Percentiles rank a stretch among this genome's conserved stretches.
Evolutionary conservation across 2,113 vertebrate genomes (phyloP).

Genomic region (Edolisoma coerulescens): DNA sequence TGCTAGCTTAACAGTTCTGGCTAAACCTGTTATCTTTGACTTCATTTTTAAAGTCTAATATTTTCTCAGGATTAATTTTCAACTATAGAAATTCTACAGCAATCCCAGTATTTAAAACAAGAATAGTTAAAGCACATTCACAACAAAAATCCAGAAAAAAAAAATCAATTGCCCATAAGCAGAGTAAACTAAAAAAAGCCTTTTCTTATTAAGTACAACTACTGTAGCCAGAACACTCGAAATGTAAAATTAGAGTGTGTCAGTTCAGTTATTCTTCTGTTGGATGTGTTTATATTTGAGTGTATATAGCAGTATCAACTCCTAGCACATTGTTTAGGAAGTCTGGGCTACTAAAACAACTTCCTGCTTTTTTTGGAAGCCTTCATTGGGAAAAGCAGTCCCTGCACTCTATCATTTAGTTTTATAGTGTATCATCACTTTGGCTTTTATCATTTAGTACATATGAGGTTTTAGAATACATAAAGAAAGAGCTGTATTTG

Average conservation of each 20-base stretch:
- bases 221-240: background rate
- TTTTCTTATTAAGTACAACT: background rate
- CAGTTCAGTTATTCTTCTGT: background rate
- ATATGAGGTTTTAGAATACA: background rate
- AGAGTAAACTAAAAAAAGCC: background rate
- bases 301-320: background rate
- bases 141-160: background rate
- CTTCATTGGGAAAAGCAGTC: background rate
- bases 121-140: background rate
- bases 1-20: background rate
- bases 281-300: background rate
- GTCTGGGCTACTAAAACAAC: background rate
- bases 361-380: background rate
- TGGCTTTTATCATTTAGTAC: background rate
- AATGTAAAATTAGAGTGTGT: background rate
- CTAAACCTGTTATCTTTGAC: background rate
- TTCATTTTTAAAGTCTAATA: background rate
- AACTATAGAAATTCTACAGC: background rate
- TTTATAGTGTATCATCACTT: background rate
- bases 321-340: background rate
- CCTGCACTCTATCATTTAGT: background rate
- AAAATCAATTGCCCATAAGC: background rate
- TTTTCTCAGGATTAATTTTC: background rate
- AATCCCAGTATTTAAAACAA: background rate
- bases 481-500: background rate